Base-by-base conservation (phyloP, 2,797 vertebrate genomes). In the Odontamblyopus lacepedii region DNA sequence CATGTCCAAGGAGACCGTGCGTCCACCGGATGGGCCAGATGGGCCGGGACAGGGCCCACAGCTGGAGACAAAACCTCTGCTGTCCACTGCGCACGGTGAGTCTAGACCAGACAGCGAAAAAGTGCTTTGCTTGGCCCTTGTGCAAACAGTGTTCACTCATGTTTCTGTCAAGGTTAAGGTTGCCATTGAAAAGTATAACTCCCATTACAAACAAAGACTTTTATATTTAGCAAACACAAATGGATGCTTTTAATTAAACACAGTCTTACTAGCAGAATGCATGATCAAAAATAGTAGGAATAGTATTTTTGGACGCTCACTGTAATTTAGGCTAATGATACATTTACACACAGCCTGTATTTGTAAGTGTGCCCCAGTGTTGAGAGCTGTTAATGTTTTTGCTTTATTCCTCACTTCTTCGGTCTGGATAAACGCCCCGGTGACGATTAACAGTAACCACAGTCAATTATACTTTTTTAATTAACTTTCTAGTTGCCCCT, bases 1-100 rank as follows among this genome's bases (percentile, higher is more conserved):
- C 95, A 99, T 99, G 98, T 98, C 98, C 95, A 92, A 94, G 91
- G 95, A 92, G 91, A 94, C 89, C 60, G 94, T 94, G 86, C 92
- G 90, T 81, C 91, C 89, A 89, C 91, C 94, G 92, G 93, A 94
- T 78, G 94, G 95, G 95, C 96, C 96, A 90, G 91, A 83, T 61
- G 94, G 94, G 94, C 94, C 95, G 72, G 92, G 88, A 76, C 87
- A 75, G 84, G 90, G 89, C 86, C 91, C 93, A 61, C 86, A 88
- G 80, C 92, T 85, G 69, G 95, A 93, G 79, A 91, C 79, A 0
- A 83, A 76, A 74, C 85, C 80, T 62, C 89, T 92, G 69, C 85
- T 94, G 80, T 78, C 83, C 50, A 68, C 71, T 63, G 53, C 85
- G 16, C 86, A 87, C 72, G 93, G 94, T 95, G 89, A 91, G 92